A percentile compares a stretch with the other conserved stretches of the same genome.
phyloP scores from a whole-genome alignment of 92 coral and sea anemone species.

The Heteractis magnifica region DNA sequence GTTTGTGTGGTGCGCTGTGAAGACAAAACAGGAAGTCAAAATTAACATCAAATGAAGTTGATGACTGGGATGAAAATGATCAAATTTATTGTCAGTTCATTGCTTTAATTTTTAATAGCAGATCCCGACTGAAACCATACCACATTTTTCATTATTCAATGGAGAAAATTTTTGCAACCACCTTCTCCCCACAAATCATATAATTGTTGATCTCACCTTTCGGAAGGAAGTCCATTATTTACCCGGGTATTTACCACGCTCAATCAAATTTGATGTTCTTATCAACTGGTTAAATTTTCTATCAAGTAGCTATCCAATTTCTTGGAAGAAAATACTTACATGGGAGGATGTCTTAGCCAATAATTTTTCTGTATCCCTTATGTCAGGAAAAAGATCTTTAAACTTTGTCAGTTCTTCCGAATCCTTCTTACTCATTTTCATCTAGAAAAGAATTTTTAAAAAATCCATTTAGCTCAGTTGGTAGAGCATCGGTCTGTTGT shows the following conservation, averaged over 20 bases:
- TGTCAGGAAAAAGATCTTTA: constrained; percentile 90
- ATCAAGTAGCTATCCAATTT: no score
- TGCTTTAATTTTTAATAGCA: no score
- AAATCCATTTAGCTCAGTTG: no score
- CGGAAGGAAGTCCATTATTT: background rate
- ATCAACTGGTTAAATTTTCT: background rate
- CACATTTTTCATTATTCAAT: no score
- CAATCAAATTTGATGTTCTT: background rate
- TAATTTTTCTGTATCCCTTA: constrained; percentile 32
- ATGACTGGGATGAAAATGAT: background rate
- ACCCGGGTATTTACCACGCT: no score
- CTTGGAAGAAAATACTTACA: background rate
- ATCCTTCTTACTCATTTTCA: constrained; percentile 48
- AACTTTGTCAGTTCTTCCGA: constrained; percentile 76
- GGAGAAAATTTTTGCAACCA: background rate
- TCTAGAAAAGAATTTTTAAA: constrained; percentile 19
- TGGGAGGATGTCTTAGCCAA: background rate
- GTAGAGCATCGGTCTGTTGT: no score
- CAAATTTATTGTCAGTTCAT: background rate
- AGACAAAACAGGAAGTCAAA: background rate
- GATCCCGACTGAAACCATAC: no score
- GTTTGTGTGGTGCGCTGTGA: background rate
- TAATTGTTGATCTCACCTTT: background rate
- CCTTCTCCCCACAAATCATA: background rate
- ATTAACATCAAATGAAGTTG: background rate